Percentiles rank a stretch among this genome's conserved stretches.
Conservation (phyloP, 2,113 vertebrate species). For the Gobio gobio region DNA sequence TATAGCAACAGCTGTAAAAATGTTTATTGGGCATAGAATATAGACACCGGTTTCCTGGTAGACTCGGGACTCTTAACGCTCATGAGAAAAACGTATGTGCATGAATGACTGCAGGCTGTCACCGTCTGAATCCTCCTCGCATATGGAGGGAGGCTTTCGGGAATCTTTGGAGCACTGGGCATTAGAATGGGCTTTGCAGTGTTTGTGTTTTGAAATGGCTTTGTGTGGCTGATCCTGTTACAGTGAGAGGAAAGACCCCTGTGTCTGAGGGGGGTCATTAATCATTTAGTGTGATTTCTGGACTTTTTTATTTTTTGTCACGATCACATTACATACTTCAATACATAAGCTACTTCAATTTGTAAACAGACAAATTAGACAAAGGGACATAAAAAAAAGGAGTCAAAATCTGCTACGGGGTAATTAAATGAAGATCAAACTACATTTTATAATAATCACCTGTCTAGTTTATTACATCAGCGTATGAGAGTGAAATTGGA, state of each 20-base stretch:
- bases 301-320: background rate
- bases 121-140: background rate
- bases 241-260: background rate
- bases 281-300: constrained; percentile 19
- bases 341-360: too few relatives aligned
- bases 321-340: background rate
- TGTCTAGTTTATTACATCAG: too few relatives aligned
- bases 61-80: constrained; percentile 28
- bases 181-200: constrained; percentile 31
- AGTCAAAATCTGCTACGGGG: too few relatives aligned
- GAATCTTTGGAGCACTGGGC: constrained; percentile 41
- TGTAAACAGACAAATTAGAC: too few relatives aligned
- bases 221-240: constrained; percentile 38
- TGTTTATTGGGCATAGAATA: constrained; percentile 53
- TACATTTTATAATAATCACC: too few relatives aligned
- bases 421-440: too few relatives aligned
- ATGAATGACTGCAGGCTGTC: background rate
- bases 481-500: too few relatives aligned
- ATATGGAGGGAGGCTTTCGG: constrained; percentile 1
- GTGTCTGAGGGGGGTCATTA: background rate
- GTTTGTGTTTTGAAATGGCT: constrained; percentile 29
- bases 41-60: constrained; percentile 49
- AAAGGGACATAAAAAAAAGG: too few relatives aligned
- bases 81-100: constrained; percentile 45
- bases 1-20: constrained; percentile 63